Conservation (phyloP, 2,113 vertebrate species). For the Myotis davidii region DNA sequence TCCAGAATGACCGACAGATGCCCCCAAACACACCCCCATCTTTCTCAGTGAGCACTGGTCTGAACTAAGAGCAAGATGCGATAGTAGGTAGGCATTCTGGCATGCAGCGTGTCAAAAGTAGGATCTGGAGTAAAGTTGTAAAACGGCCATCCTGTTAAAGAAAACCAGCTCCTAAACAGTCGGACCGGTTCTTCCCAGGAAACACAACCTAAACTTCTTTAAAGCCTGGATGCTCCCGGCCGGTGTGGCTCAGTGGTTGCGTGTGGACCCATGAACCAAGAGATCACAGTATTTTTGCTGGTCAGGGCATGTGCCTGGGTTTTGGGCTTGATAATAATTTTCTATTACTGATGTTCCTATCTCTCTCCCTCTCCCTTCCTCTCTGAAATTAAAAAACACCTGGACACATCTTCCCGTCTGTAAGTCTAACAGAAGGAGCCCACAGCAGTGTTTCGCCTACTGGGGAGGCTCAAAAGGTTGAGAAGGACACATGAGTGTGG, state of each 20-base stretch:
- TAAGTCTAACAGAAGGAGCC: not conserved
- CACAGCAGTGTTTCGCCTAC: not conserved
- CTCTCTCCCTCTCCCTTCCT: no score
- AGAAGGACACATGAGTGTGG: not conserved
- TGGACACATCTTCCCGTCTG: not conserved
- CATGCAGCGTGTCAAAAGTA: constrained; percentile 66
- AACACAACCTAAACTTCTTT: not conserved
- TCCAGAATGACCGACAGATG: not conserved
- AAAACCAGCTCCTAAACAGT: not conserved
- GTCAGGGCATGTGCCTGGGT: no score
- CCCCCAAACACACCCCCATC: not conserved
- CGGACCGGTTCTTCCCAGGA: not conserved
- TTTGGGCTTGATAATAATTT: no score
- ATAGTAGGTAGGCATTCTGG: constrained; percentile 26
- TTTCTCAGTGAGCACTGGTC: not conserved
- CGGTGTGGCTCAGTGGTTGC: no score
- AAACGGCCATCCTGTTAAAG: not conserved
- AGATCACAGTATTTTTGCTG: no score
- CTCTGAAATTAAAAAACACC: not conserved
- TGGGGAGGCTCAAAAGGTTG: not conserved
- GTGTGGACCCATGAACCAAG: no score
- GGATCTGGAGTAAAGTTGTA: not conserved
- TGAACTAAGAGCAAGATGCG: not conserved
- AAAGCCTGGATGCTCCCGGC: not conserved
- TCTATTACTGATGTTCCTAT: no score